Evolutionary conservation across 2,888 invertebrate species (phyloP).

Genomic region (Hemicrepidius hirtus): DNA sequence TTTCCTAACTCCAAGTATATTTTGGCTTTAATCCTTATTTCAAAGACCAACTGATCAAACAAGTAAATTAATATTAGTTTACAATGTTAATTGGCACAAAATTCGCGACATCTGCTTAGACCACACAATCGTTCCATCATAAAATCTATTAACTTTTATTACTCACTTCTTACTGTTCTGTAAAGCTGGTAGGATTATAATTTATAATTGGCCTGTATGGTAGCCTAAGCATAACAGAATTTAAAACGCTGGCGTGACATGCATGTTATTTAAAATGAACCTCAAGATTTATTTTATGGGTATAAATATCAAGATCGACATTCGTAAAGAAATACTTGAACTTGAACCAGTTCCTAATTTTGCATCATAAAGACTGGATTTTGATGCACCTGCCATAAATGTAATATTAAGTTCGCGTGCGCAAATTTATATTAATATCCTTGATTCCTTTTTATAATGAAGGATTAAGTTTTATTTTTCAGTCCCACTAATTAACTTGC

Average conservation of each 20-base stretch:
- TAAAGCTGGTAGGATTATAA: slow-evolving; percentile 13
- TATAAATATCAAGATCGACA: slow-evolving; percentile 31
- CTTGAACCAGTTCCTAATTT: slow-evolving; percentile 29
- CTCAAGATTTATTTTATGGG: slow-evolving; percentile 46
- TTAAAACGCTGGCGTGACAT: slow-evolving; percentile 9
- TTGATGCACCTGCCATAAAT: slow-evolving; percentile 44
- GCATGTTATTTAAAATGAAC: slow-evolving; percentile 8
- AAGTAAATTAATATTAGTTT: slow-evolving; percentile 59
- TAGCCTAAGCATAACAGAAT: not conserved
- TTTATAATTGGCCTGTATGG: slow-evolving; percentile 15
- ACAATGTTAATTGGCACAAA: slow-evolving; percentile 64
- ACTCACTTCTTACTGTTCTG: not conserved
- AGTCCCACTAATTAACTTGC: slow-evolving; percentile 35
- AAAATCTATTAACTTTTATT: slow-evolving; percentile 28
- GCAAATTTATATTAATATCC: slow-evolving; percentile 28
- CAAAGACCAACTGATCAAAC: slow-evolving; percentile 59
- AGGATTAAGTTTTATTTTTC: slow-evolving; percentile 38
- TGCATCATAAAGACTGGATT: slow-evolving; percentile 30
- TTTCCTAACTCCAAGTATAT: too few relatives aligned
- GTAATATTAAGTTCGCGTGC: slow-evolving; percentile 40
- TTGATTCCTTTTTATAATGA: slow-evolving; percentile 29
- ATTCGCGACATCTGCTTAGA: slow-evolving; percentile 65
- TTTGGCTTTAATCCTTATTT: too few relatives aligned
- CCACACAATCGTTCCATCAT: slow-evolving; percentile 56
- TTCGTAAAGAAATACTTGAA: slow-evolving; percentile 19